phyloP scores from a whole-genome alignment of 1,140 invertebrate species.

The Globodera rostochiensis region DNA sequence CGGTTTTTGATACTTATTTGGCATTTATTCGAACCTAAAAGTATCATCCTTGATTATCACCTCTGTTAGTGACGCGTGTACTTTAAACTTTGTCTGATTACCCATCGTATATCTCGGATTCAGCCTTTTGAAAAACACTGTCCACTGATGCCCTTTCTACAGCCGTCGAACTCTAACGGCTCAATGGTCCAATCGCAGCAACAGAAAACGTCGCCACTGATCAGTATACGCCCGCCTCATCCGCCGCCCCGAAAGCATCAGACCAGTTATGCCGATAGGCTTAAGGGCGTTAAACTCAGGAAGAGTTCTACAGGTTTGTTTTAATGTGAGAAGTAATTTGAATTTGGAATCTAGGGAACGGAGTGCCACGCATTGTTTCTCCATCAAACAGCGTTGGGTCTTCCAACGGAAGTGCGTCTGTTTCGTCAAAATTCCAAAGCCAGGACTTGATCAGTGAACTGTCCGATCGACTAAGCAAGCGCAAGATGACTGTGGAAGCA shows the following conservation, averaged over 20 bases:
- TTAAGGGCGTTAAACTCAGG: background rate
- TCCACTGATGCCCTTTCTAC: too few species aligned
- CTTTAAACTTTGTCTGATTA: too few species aligned
- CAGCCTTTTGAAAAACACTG: too few species aligned
- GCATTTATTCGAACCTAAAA: too few species aligned
- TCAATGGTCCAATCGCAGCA: too few species aligned
- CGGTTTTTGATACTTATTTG: too few species aligned
- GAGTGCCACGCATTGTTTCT: background rate
- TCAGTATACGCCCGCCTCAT: background rate
- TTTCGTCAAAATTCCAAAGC: background rate
- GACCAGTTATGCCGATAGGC: background rate
- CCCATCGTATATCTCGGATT: too few species aligned
- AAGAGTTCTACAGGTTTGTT: background rate
- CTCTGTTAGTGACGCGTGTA: too few species aligned
- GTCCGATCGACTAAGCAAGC: constrained; percentile 13
- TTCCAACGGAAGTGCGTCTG: background rate
- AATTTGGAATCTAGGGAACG: background rate
- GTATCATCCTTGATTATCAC: too few species aligned
- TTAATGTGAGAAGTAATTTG: background rate
- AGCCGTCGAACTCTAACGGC: too few species aligned
- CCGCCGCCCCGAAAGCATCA: background rate
- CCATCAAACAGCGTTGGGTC: background rate
- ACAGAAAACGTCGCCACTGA: background rate
- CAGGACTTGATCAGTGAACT: constrained; percentile 18
- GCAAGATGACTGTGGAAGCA: constrained; percentile 11